A percentile compares a stretch with the other conserved stretches of the same genome.
Evolutionary conservation across 2,113 vertebrate genomes (phyloP).

Genomic region (Salminus brasiliensis): DNA sequence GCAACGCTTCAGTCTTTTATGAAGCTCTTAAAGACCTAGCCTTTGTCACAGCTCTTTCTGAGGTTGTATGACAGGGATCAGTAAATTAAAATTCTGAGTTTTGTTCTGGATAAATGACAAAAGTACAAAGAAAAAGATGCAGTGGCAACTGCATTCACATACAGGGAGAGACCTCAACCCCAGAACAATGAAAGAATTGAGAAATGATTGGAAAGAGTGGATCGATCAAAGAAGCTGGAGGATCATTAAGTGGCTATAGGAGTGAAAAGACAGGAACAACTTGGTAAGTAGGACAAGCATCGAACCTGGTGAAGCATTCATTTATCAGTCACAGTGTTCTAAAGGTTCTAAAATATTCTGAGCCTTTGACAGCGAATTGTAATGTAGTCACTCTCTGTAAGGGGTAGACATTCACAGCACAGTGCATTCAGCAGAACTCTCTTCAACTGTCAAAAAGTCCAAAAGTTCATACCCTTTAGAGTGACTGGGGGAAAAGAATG

Average conservation of each 20-base stretch:
- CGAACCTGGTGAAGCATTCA: not conserved
- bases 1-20: not conserved
- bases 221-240: not conserved
- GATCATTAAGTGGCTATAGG: conserved; percentile 10
- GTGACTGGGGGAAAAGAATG: not conserved
- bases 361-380: not conserved
- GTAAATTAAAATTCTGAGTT: not conserved
- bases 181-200: not conserved
- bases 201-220: not conserved
- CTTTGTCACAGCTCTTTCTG: not conserved
- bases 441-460: not conserved
- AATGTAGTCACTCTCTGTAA: not conserved
- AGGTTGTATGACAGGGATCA: not conserved
- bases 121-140: not conserved
- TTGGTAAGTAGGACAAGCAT: not conserved
- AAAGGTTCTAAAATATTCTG: not conserved
- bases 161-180: not conserved
- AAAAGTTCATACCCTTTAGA: not conserved
- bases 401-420: not conserved
- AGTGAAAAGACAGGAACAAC: not conserved
- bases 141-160: no score
- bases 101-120: not conserved
- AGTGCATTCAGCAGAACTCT: not conserved
- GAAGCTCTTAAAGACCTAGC: not conserved
- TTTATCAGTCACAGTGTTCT: not conserved